Conservation (phyloP, 2,113 vertebrate species). For the Polypterus senegalus region DNA sequence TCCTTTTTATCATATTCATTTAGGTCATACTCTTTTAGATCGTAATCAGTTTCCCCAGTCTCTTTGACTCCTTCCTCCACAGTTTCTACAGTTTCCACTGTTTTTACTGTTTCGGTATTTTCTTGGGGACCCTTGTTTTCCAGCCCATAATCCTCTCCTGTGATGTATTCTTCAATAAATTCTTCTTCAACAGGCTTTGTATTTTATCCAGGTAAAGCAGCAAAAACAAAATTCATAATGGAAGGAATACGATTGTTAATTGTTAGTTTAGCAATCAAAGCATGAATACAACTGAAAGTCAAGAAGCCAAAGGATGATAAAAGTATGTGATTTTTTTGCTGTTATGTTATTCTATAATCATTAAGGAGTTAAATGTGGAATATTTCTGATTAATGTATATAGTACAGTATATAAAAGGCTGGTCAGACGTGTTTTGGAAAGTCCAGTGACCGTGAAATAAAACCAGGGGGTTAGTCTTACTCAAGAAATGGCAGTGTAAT, state of each 20-base stretch:
- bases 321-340: not conserved
- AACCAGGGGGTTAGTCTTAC: too few relatives aligned
- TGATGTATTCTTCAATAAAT: conserved; percentile 69
- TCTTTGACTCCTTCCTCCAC: conserved; percentile 24
- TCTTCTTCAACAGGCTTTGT: conserved; percentile 76
- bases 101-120: conserved; percentile 16
- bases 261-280: conserved; percentile 75
- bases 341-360: too few relatives aligned
- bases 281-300: conserved; percentile 33
- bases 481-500: too few relatives aligned
- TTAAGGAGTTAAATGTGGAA: too few relatives aligned
- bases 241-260: conserved; percentile 54
- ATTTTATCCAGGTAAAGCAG: conserved; percentile 52
- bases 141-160: conserved; percentile 65
- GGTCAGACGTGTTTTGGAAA: too few relatives aligned
- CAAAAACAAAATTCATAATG: conserved; percentile 46
- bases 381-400: too few relatives aligned
- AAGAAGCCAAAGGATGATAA: conserved; percentile 19
- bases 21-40: conserved; percentile 82
- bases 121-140: conserved; percentile 61
- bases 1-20: conserved; percentile 50
- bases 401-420: too few relatives aligned
- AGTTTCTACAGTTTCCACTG: not conserved
- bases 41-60: conserved; percentile 42
- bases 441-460: too few relatives aligned